phyloP scores from a whole-genome alignment of 2,797 vertebrate genomes.

The Neomorphus geoffroyi region DNA sequence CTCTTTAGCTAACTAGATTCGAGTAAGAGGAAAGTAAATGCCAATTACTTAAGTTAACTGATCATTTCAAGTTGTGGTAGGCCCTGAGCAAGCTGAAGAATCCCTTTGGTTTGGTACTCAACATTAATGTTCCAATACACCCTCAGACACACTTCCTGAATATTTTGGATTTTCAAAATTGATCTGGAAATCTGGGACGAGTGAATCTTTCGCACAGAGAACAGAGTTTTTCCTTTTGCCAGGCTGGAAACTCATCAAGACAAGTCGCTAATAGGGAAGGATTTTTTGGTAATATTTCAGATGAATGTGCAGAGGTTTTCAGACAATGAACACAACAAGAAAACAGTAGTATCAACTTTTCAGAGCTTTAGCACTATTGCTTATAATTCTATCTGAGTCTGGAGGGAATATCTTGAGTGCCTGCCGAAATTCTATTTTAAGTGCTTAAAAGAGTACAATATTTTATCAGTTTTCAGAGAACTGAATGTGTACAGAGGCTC shows the following conservation, averaged over 20 bases:
- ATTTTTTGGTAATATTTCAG: not conserved
- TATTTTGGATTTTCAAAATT: not conserved
- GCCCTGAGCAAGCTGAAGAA: not conserved
- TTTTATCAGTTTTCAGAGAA: conserved; percentile 37
- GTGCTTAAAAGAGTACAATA: not conserved
- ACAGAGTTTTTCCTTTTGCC: not conserved
- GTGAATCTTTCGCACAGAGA: not conserved
- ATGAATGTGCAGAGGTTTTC: not conserved
- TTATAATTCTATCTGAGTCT: not conserved
- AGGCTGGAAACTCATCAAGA: not conserved
- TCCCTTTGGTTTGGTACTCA: not conserved
- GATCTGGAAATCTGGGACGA: not conserved
- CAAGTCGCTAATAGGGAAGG: not conserved
- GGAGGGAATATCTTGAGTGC: not conserved
- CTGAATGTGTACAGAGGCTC: conserved; percentile 40
- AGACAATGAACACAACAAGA: not conserved
- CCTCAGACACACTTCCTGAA: not conserved
- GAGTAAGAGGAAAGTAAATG: not conserved
- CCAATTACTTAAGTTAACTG: not conserved
- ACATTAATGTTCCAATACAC: not conserved
- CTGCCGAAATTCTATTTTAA: not conserved
- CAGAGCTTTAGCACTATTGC: not conserved
- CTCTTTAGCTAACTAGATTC: not conserved
- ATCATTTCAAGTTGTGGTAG: not conserved
- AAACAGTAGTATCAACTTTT: not conserved